Conservation (phyloP, 2,113 vertebrate genomes). For the Blennius ocellaris region DNA sequence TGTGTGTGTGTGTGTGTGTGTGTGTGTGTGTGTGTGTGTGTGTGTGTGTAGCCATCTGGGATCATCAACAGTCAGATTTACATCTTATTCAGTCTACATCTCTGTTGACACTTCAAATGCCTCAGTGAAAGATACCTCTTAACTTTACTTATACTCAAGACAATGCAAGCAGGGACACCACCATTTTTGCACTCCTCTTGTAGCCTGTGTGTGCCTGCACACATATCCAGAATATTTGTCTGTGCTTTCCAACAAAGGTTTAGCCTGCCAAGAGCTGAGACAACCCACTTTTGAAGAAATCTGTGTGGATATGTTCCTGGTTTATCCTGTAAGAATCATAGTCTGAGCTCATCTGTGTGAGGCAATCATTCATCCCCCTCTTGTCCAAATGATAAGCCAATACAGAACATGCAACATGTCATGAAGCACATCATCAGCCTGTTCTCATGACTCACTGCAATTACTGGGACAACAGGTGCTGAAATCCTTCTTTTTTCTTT, state of each 20-base stretch:
- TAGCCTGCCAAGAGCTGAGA: slow-evolving; percentile 65
- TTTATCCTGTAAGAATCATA: slow-evolving; percentile 1
- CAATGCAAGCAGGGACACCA: no score
- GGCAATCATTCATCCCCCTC: slow-evolving; percentile 21
- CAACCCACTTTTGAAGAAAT: slow-evolving; percentile 29
- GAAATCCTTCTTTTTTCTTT: slow-evolving; percentile 18
- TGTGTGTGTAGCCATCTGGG: no score
- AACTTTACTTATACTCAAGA: no score
- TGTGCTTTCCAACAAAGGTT: slow-evolving; percentile 75
- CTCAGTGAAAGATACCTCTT: no score
- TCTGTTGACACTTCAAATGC: not conserved
- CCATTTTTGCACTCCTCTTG: not conserved
- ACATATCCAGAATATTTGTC: slow-evolving; percentile 27
- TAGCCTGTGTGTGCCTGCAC: slow-evolving; percentile 56
- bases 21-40: no score
- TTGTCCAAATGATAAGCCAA: slow-evolving; percentile 41
- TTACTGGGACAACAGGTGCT: slow-evolving; percentile 54
- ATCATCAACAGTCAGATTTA: no score
- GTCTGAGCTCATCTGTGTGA: slow-evolving; percentile 27
- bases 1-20: no score
- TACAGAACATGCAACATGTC: slow-evolving; percentile 41
- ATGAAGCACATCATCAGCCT: slow-evolving; percentile 43
- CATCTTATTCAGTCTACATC: not conserved
- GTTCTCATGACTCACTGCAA: slow-evolving; percentile 65
- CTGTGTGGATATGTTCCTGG: not conserved